phyloP scores from a whole-genome alignment of 1,140 invertebrate genomes.

The Tribolium castaneum region DNA sequence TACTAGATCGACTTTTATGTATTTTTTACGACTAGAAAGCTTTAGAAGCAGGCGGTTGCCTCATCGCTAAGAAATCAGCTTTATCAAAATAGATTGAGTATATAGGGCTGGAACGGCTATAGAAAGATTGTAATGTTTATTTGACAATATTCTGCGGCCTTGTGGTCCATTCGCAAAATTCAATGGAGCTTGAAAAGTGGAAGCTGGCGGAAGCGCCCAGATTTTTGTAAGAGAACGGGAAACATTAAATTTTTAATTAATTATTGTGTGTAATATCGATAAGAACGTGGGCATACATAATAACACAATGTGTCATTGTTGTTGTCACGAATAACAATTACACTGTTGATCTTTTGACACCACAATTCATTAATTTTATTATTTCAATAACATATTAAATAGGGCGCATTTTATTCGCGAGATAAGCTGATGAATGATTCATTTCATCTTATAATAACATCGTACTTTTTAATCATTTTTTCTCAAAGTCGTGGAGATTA shows the following conservation, averaged over 20 bases:
- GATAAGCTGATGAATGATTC: constrained; percentile 1
- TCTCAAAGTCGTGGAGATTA: background rate
- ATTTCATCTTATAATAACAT: background rate
- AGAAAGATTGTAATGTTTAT: background rate
- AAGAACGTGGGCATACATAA: background rate
- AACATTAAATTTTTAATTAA: constrained; percentile 10
- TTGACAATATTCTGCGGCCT: background rate
- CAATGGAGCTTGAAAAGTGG: constrained; percentile 1
- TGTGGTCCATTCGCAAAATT: background rate
- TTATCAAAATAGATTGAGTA: constrained; percentile 47
- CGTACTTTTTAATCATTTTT: background rate
- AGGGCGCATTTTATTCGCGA: background rate
- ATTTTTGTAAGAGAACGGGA: background rate
- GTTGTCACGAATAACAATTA: constrained; percentile 14
- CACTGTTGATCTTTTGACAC: background rate
- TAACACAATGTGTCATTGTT: constrained; percentile 30
- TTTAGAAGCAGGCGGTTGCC: constrained; percentile 48
- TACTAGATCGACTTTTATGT: constrained; percentile 58
- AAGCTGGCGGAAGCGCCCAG: background rate
- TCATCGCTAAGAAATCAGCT: constrained; percentile 50
- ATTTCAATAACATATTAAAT: constrained; percentile 7
- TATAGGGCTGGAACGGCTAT: background rate
- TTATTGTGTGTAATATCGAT: background rate
- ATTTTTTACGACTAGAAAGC: constrained; percentile 55
- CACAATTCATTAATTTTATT: constrained; percentile 8